Conservation (phyloP, 2,113 vertebrate species). For the Corythornis madagascariensis region DNA sequence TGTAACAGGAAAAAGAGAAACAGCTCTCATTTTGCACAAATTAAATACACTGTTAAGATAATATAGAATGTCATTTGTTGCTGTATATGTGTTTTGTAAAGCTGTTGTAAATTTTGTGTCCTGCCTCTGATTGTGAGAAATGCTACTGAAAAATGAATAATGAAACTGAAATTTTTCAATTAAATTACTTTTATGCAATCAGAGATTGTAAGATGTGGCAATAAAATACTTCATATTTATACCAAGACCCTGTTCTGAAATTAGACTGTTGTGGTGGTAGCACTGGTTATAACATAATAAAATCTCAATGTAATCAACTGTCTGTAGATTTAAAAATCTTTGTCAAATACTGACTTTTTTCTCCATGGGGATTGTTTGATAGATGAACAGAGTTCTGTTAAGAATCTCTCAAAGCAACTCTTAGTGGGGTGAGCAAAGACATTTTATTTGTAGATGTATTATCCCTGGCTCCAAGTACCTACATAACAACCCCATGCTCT, state of each 20-base stretch:
- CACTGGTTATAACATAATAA: neutral
- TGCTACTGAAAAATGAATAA: neutral
- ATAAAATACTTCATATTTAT: neutral
- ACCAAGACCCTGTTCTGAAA: neutral
- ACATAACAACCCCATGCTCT: neutral
- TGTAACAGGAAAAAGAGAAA: neutral
- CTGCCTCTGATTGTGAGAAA: neutral
- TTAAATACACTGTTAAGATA: neutral
- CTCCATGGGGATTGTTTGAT: neutral
- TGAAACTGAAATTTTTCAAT: neutral
- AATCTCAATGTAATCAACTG: neutral
- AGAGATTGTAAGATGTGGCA: neutral
- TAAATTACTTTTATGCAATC: neutral
- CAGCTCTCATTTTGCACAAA: neutral
- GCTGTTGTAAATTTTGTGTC: no score
- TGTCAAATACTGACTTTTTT: neutral
- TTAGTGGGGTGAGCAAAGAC: neutral
- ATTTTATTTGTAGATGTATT: neutral
- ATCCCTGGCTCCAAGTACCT: neutral
- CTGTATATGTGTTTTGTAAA: neutral
- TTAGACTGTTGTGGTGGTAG: neutral
- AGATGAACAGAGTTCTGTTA: neutral
- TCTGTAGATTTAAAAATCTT: neutral
- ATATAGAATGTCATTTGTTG: neutral
- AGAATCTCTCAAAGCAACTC: neutral